phyloP scores from a whole-genome alignment of 2,797 vertebrate species.

The Cynodonichthys magdalenae region DNA sequence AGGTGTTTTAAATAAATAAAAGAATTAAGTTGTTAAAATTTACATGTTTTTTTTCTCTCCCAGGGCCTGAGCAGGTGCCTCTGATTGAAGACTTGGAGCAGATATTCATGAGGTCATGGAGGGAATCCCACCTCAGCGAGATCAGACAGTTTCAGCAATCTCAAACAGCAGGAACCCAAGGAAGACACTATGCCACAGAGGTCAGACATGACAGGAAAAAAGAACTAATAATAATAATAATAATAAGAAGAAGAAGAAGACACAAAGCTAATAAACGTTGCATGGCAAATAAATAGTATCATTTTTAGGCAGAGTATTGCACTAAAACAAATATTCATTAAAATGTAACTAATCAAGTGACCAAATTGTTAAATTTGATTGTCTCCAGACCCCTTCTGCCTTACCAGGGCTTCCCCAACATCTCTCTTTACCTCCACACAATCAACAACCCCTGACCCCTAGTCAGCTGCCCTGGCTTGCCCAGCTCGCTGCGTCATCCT shows the following conservation, averaged over 20 bases:
- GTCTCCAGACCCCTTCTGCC: slow-evolving; percentile 59
- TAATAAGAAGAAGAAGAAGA: too few species aligned
- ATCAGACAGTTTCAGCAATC: slow-evolving; percentile 92
- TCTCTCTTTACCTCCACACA: slow-evolving; percentile 63
- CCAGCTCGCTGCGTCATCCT: slow-evolving; percentile 93
- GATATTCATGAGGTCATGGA: slow-evolving; percentile 97
- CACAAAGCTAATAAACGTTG: too few species aligned
- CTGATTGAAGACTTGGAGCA: slow-evolving; percentile 97
- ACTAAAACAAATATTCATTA: slow-evolving; percentile 3
- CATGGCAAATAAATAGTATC: not conserved
- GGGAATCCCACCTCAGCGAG: slow-evolving; percentile 92
- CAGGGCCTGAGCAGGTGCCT: slow-evolving; percentile 92
- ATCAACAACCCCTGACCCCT: slow-evolving; percentile 84
- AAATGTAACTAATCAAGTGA: slow-evolving; percentile 5
- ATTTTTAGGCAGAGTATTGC: not conserved
- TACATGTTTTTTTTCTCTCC: not conserved
- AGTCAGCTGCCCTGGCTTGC: slow-evolving; percentile 96
- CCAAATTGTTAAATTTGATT: not conserved
- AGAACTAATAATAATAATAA: not conserved
- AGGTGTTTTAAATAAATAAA: too few species aligned
- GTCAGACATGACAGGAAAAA: slow-evolving; percentile 37
- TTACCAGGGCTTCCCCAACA: slow-evolving; percentile 72
- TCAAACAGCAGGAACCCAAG: slow-evolving; percentile 74
- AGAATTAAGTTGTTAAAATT: not conserved
- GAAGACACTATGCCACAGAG: slow-evolving; percentile 71